Conservation (phyloP, 2,888 invertebrate genomes). For the Periphyllus acericola region DNA sequence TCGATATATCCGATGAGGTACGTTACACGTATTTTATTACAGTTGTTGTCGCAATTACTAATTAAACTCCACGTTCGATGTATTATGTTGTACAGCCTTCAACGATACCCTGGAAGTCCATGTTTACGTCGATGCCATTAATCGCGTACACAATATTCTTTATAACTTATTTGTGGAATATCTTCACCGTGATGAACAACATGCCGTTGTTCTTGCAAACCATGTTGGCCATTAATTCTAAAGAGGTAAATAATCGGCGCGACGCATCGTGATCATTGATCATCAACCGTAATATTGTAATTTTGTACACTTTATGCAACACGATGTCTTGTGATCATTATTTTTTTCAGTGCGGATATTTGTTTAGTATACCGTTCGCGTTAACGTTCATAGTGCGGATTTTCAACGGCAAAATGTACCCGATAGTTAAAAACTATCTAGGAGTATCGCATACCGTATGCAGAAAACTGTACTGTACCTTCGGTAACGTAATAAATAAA, state of each 20-base stretch:
- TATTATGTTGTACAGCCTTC: not conserved
- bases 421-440: not conserved
- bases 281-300: not conserved
- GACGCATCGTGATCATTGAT: no score
- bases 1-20: conserved; percentile 22
- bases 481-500: conserved; percentile 32
- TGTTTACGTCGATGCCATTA: conserved; percentile 44
- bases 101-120: conserved; percentile 35
- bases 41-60: no score
- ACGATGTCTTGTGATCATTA: not conserved
- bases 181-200: conserved; percentile 19
- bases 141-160: conserved; percentile 31
- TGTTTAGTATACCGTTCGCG: conserved; percentile 26
- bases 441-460: conserved; percentile 23
- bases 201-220: conserved; percentile 43
- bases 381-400: not conserved
- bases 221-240: not conserved
- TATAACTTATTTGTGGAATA: conserved; percentile 35
- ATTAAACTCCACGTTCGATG: no score
- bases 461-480: conserved; percentile 24
- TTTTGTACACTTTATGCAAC: not conserved
- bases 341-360: conserved; percentile 31
- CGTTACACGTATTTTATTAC: not conserved
- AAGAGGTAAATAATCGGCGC: not conserved
- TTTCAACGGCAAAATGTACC: conserved; percentile 7